Conservation (phyloP, 2,888 invertebrate species). For the Portevinia maculata region DNA sequence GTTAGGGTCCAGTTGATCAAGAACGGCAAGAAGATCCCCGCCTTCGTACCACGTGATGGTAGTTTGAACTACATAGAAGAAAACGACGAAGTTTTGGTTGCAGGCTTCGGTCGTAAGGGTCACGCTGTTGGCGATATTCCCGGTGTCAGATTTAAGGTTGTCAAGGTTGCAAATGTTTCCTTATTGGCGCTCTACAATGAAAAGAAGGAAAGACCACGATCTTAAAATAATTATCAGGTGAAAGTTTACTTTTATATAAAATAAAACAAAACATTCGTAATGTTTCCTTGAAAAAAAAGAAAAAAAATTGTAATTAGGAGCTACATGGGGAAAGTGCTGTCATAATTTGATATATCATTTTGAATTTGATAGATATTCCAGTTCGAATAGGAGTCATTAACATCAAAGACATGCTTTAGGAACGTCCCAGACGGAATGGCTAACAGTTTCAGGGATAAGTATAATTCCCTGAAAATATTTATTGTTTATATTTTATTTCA, state of each 20-base stretch:
- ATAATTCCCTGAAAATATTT: no score
- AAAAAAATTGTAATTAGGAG: no score
- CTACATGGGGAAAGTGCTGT: no score
- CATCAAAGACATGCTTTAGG: no score
- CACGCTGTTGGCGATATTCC: conserved; percentile 99
- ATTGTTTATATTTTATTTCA: no score
- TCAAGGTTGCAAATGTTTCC: conserved; percentile 99
- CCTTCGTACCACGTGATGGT: conserved; percentile 99
- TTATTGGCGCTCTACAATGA: conserved; percentile 99
- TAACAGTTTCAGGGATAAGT: no score
- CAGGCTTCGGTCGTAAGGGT: conserved; percentile 99
- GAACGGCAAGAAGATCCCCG: conserved; percentile 99
- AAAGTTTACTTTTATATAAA: conserved; percentile 66
- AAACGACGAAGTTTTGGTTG: conserved; percentile 99
- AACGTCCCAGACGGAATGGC: no score
- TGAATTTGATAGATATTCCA: no score
- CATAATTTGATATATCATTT: no score
- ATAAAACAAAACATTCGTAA: conserved; percentile 38
- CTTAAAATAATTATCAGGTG: conserved; percentile 88
- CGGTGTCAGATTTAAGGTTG: conserved; percentile 96
- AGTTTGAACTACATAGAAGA: conserved; percentile 99
- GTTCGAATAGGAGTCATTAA: no score
- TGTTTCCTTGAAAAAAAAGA: conserved; percentile 3
- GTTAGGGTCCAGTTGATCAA: conserved; percentile 99
- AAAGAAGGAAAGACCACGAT: conserved; percentile 99